These are phyloP conservation scores for Myotis planiceps DNA, from an alignment of 2,797 vertebrate species.

Conservation along the genomic window DNA sequence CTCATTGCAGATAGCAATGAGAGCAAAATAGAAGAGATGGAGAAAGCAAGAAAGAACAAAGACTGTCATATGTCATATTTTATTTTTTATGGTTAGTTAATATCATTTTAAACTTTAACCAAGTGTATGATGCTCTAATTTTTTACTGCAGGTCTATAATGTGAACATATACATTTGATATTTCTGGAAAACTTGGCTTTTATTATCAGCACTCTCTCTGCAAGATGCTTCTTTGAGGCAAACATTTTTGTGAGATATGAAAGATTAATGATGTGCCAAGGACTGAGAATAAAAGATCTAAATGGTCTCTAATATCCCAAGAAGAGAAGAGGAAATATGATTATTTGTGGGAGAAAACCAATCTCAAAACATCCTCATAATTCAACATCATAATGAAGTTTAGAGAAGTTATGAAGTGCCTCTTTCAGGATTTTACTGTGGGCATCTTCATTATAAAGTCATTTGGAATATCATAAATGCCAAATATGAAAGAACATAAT, in stretches of 20 bases:
- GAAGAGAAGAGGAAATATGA: background rate
- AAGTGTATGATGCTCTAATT: background rate
- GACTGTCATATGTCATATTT: background rate
- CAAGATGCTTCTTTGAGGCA: background rate
- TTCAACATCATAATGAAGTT: background rate
- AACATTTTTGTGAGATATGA: background rate
- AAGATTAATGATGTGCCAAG: background rate
- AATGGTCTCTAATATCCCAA: background rate
- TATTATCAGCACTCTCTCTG: background rate
- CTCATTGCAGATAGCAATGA: background rate
- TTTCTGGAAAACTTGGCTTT: background rate
- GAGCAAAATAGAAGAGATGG: background rate
- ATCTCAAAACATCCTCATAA: background rate
- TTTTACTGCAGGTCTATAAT: background rate
- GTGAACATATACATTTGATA: background rate
- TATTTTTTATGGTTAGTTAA: background rate
- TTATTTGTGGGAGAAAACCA: background rate
- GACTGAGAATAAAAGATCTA: conserved; percentile 8
- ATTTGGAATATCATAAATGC: background rate
- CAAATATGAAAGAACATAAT: background rate
- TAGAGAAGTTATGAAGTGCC: background rate
- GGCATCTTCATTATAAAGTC: background rate
- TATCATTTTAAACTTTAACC: background rate
- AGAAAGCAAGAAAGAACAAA: background rate
- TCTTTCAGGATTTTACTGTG: background rate